Conservation (phyloP, 92 coral and sea anemone species). For the Palythoa heliodiscus region DNA sequence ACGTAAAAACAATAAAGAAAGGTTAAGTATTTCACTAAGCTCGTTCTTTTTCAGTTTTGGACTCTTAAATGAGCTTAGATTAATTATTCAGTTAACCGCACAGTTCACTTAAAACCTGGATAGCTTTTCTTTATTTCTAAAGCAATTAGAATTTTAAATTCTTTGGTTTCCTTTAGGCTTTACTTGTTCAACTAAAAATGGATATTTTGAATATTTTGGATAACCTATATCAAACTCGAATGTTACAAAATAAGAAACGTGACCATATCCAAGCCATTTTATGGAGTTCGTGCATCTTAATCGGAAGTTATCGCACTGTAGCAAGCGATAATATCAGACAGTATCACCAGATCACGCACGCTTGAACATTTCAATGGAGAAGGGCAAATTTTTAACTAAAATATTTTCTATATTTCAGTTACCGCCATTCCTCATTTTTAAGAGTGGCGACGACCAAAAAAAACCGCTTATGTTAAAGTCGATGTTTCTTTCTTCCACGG, state of each 20-base stretch:
- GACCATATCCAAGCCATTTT: background rate
- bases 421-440: too few species aligned
- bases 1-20: too few species aligned
- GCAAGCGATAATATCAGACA: background rate
- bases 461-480: too few species aligned
- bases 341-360: background rate
- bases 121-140: too few species aligned
- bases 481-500: too few species aligned
- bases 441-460: too few species aligned
- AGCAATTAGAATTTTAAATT: too few species aligned
- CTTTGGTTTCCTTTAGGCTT: background rate
- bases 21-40: too few species aligned
- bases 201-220: background rate
- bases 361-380: background rate
- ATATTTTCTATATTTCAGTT: background rate
- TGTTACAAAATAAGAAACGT: background rate
- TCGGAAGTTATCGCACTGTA: background rate
- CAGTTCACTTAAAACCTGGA: too few species aligned
- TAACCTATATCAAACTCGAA: background rate
- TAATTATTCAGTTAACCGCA: too few species aligned
- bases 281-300: background rate
- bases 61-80: too few species aligned
- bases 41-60: too few species aligned
- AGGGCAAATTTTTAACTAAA: background rate
- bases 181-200: background rate